phyloP scores from a whole-genome alignment of 92 coral and sea anemone species.

The Phenganax subtilis region DNA sequence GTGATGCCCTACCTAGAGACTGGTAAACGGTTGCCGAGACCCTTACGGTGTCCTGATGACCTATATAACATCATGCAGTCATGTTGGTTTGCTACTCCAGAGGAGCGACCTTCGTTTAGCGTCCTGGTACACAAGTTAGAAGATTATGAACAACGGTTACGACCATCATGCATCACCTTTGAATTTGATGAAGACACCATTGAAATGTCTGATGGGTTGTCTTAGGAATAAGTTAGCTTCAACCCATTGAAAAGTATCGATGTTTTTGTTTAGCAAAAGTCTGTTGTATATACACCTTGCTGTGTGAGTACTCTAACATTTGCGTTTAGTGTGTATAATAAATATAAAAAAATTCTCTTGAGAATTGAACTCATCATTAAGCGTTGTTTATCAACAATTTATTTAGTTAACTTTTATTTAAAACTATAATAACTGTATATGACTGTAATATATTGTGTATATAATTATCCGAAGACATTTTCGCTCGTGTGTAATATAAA shows the following conservation, averaged over 20 bases:
- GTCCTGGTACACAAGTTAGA: constrained; percentile 33
- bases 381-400: too few relatives aligned
- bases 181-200: constrained; percentile 42
- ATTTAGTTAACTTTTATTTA: not conserved
- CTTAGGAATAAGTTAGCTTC: constrained; percentile 5
- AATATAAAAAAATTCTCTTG: too few relatives aligned
- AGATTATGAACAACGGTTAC: constrained; percentile 29
- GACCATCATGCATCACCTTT: constrained; percentile 34
- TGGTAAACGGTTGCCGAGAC: constrained; percentile 22
- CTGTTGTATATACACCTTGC: not conserved
- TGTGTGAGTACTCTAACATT: not conserved
- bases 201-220: constrained; percentile 30
- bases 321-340: not conserved
- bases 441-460: not conserved
- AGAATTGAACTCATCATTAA: too few relatives aligned
- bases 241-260: too few relatives aligned
- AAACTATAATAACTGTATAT: not conserved
- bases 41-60: constrained; percentile 40
- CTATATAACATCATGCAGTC: constrained; percentile 28
- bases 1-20: constrained; percentile 30
- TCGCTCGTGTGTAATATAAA: constrained; percentile 16
- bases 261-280: not conserved
- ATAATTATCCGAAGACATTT: constrained; percentile 7
- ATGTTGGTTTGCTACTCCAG: constrained; percentile 18
- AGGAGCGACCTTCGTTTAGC: constrained; percentile 29